These are phyloP conservation scores for Fistularia tabacaria DNA, from an alignment of 2,797 vertebrate species.

Conservation along the genomic window DNA sequence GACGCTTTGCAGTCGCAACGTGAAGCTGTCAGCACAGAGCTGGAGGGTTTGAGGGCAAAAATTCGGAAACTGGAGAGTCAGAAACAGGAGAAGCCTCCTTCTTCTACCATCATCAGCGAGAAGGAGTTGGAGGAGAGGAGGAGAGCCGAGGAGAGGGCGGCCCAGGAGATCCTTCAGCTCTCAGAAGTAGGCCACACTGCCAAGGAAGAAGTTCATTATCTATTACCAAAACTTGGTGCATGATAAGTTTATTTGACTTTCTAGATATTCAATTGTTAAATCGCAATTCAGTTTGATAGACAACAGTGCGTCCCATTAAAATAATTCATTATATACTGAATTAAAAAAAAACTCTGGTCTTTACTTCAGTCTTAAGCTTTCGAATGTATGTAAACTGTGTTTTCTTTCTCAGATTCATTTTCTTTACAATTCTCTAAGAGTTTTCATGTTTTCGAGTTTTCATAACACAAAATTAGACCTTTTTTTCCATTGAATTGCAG, in stretches of 20 bases:
- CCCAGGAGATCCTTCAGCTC: slow-evolving; percentile 64
- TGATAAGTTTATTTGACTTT: neutral
- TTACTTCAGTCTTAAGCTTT: too few species aligned
- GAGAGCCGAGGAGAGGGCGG: slow-evolving; percentile 49
- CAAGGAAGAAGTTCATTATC: too few species aligned
- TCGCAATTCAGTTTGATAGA: neutral
- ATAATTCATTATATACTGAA: too few species aligned
- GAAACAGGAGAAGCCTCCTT: slow-evolving; percentile 22
- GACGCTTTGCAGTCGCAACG: slow-evolving; percentile 64
- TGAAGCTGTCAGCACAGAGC: slow-evolving; percentile 50
- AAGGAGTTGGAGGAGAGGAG: slow-evolving; percentile 59
- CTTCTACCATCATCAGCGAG: slow-evolving; percentile 42
- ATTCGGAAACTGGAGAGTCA: slow-evolving; percentile 56
- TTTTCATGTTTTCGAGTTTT: too few species aligned
- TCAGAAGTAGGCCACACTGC: slow-evolving; percentile 47
- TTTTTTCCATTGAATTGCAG: too few species aligned
- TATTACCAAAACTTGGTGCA: too few species aligned
- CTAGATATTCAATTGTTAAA: neutral
- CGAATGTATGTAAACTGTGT: too few species aligned
- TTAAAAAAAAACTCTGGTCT: too few species aligned
- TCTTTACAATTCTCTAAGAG: too few species aligned
- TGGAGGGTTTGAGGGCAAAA: slow-evolving; percentile 51
- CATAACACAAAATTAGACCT: too few species aligned
- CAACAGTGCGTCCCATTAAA: too few species aligned
- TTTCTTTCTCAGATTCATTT: too few species aligned